Percentiles rank a stretch among this genome's conserved stretches.
Evolutionary conservation across 2,888 invertebrate genomes (phyloP).

Genomic region (Alloplasta piceator): DNA sequence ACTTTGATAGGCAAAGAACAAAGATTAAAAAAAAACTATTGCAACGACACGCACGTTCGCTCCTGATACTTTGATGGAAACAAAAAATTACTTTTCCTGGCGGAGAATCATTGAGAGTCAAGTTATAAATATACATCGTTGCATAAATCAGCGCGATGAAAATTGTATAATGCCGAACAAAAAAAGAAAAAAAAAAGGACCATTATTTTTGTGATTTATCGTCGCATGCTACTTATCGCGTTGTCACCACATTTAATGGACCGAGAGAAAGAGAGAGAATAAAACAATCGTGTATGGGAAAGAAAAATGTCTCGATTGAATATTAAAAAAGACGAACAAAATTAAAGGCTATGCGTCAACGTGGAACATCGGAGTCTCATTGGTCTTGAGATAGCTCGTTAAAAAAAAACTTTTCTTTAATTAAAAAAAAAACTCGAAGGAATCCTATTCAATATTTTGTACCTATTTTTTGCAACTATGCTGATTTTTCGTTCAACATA

Average conservation of each 20-base stretch:
- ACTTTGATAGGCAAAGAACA: constrained; percentile 25
- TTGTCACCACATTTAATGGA: constrained; percentile 50
- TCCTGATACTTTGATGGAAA: background rate
- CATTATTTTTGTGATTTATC: constrained; percentile 63
- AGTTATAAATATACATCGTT: constrained; percentile 27
- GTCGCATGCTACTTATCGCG: constrained; percentile 61
- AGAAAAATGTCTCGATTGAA: constrained; percentile 45
- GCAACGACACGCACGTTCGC: background rate
- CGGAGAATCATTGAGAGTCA: constrained; percentile 20
- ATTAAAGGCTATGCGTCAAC: constrained; percentile 46
- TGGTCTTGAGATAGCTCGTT: background rate
- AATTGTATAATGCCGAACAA: constrained; percentile 58
- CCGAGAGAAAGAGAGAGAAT: background rate
- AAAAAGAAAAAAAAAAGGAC: no score
- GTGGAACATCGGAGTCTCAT: constrained; percentile 32
- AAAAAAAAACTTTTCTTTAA: no score
- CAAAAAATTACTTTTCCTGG: constrained; percentile 7
- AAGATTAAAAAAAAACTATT: constrained; percentile 20
- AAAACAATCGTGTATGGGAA: constrained; percentile 42
- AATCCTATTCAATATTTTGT: constrained; percentile 21
- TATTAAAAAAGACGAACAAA: constrained; percentile 53
- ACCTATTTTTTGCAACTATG: background rate
- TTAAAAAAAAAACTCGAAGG: no score
- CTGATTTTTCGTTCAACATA: background rate
- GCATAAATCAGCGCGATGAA: constrained; percentile 32